These are phyloP conservation scores for Microctenopoma steveboyesi DNA, from an alignment of 2,797 vertebrate species.

Conservation along the genomic window DNA sequence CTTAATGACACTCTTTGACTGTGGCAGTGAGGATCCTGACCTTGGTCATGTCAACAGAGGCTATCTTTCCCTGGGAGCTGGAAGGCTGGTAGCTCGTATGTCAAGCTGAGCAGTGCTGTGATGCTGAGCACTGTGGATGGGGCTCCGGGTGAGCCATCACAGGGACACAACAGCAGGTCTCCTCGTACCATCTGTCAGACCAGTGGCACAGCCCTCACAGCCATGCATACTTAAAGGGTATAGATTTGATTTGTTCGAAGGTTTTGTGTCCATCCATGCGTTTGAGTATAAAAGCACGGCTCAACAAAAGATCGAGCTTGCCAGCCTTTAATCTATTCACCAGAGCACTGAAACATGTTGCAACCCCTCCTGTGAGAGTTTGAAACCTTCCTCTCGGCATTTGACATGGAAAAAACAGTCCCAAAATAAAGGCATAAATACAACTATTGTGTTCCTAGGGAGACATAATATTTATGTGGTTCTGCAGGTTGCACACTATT, in stretches of 20 bases:
- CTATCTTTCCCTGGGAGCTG: conserved; percentile 63
- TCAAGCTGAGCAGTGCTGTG: conserved; percentile 71
- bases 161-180: conserved; percentile 64
- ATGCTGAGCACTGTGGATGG: conserved; percentile 77
- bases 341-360: conserved; percentile 77
- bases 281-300: conserved; percentile 37
- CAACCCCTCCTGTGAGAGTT: conserved; percentile 70
- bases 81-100: conserved; percentile 57
- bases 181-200: conserved; percentile 79
- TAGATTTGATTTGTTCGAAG: conserved; percentile 46
- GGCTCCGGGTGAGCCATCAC: conserved; percentile 70
- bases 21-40: conserved; percentile 52
- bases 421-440: conserved; percentile 80
- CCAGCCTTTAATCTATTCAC: conserved; percentile 75
- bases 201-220: conserved; percentile 62
- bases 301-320: conserved; percentile 53
- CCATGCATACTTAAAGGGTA: conserved; percentile 47
- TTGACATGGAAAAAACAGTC: conserved; percentile 65
- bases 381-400: conserved; percentile 66
- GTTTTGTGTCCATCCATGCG: conserved; percentile 36
- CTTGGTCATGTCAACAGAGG: conserved; percentile 58
- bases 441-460: conserved; percentile 82
- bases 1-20: conserved; percentile 48
- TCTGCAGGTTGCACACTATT: conserved; percentile 72
- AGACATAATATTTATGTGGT: conserved; percentile 83